Conservation (phyloP, 92 coral and sea anemone genomes). For the Zoanthus gigantus region DNA sequence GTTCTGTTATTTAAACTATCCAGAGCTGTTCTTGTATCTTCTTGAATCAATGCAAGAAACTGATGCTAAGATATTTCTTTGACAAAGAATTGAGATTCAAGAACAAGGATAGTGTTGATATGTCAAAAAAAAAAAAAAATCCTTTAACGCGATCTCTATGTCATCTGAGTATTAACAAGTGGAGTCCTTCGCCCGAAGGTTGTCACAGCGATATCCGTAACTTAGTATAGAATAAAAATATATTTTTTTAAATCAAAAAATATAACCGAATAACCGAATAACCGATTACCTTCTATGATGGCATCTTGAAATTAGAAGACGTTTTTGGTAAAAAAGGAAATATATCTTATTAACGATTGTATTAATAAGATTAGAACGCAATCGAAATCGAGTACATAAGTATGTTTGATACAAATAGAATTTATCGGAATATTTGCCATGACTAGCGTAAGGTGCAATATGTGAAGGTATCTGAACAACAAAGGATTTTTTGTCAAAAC, state of each 20-base stretch:
- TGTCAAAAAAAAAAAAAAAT: not conserved
- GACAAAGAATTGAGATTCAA: not conserved
- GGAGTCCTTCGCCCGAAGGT: not conserved
- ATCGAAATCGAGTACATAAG: constrained; percentile 27
- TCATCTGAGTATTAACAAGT: not conserved
- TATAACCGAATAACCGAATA: too few species aligned
- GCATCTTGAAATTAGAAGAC: not conserved
- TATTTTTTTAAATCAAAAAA: too few species aligned
- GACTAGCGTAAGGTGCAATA: not conserved
- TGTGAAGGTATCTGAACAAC: not conserved
- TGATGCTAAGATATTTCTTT: not conserved
- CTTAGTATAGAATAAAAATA: not conserved
- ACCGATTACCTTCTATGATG: too few species aligned
- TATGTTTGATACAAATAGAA: not conserved
- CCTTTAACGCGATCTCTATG: constrained; percentile 6
- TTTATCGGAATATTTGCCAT: constrained; percentile 1
- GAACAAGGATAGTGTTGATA: not conserved
- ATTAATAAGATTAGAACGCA: constrained; percentile 19
- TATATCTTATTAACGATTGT: not conserved
- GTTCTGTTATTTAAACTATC: not conserved
- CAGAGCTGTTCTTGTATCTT: not conserved
- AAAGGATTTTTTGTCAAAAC: not conserved
- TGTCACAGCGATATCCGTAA: not conserved
- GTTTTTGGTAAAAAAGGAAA: not conserved
- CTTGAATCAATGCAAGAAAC: not conserved